Conservation (phyloP, 2,797 vertebrate genomes). For the Lates japonicus region DNA sequence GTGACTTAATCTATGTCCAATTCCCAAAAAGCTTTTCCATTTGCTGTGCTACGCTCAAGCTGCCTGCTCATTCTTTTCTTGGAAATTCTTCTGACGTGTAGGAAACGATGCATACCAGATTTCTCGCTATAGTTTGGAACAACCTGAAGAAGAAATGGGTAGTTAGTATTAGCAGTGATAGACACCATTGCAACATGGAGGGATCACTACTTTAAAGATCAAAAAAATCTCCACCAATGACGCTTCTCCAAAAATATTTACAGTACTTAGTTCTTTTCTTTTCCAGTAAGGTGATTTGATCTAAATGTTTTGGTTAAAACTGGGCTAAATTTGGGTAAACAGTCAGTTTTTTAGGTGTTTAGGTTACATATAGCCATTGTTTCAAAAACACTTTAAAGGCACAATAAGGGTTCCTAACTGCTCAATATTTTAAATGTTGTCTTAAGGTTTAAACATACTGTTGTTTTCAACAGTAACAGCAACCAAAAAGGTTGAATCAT, state of each 20-base stretch:
- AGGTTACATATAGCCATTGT: too few species aligned
- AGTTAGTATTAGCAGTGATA: neutral
- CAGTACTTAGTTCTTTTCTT: neutral
- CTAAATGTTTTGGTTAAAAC: too few species aligned
- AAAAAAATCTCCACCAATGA: too few species aligned
- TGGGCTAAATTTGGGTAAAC: too few species aligned
- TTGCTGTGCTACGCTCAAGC: neutral
- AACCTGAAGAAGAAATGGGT: neutral
- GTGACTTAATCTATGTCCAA: slow-evolving; percentile 34
- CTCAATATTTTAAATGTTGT: too few species aligned
- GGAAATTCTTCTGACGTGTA: slow-evolving; percentile 16
- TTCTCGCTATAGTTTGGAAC: slow-evolving; percentile 16
- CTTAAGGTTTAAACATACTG: too few species aligned
- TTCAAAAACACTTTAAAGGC: neutral
- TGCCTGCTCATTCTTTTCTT: neutral
- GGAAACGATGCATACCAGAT: slow-evolving; percentile 34
- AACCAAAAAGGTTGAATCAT: too few species aligned
- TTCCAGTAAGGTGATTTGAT: neutral
- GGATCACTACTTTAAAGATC: neutral
- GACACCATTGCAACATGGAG: neutral
- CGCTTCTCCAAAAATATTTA: too few species aligned
- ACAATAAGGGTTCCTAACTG: too few species aligned
- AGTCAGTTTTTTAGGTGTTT: too few species aligned
- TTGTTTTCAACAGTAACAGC: too few species aligned
- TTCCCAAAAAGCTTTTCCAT: slow-evolving; percentile 50